Conservation (phyloP, 1,140 invertebrate species). For the Drosophila sp. region DNA sequence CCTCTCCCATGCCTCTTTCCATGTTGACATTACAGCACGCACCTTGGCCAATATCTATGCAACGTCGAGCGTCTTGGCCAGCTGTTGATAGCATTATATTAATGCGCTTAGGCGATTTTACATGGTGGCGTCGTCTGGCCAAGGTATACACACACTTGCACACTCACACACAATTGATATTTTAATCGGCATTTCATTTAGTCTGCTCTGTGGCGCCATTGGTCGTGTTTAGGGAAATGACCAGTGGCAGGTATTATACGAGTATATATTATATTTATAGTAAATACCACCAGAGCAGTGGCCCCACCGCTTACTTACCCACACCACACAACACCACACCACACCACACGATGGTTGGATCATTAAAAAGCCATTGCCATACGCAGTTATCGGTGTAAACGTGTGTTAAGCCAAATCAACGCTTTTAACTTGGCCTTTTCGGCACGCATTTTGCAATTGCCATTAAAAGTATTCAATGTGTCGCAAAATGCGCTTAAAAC, state of each 20-base stretch:
- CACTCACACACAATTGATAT: slow-evolving; percentile 61
- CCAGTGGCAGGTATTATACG: slow-evolving; percentile 28
- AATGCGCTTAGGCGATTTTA: slow-evolving; percentile 71
- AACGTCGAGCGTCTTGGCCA: slow-evolving; percentile 24
- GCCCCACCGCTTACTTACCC: not conserved
- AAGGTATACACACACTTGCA: slow-evolving; percentile 25
- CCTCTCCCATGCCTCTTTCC: not conserved
- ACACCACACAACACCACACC: slow-evolving; percentile 17
- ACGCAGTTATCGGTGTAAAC: slow-evolving; percentile 35
- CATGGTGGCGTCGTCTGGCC: slow-evolving; percentile 31
- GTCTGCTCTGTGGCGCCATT: slow-evolving; percentile 68
- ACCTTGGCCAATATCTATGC: too few species aligned
- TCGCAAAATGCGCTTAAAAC: slow-evolving; percentile 51
- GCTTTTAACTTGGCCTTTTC: slow-evolving; percentile 42
- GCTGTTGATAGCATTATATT: slow-evolving; percentile 76
- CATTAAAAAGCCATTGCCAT: slow-evolving; percentile 47
- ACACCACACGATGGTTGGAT: slow-evolving; percentile 17
- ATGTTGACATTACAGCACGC: not conserved
- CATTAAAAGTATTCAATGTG: slow-evolving; percentile 70
- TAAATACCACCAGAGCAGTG: slow-evolving; percentile 3
- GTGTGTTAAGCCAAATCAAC: slow-evolving; percentile 50
- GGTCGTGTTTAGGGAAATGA: slow-evolving; percentile 63
- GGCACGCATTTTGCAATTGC: slow-evolving; percentile 80
- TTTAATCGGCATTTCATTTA: slow-evolving; percentile 79
- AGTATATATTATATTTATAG: too few species aligned